phyloP scores from a whole-genome alignment of 2,113 vertebrate genomes.

The Petrocephalus zakoni region DNA sequence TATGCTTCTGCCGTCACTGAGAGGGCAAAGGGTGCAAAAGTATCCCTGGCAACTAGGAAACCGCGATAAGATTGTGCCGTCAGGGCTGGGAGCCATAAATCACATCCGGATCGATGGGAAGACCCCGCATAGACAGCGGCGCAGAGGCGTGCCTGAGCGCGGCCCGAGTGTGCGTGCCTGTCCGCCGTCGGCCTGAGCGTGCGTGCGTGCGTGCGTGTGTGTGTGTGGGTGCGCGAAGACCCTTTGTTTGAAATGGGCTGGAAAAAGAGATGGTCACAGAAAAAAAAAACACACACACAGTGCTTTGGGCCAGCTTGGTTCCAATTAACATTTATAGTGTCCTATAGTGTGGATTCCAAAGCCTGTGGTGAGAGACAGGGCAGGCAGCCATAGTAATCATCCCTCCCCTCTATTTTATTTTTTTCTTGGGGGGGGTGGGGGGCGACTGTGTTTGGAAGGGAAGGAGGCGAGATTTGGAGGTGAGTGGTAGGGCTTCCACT shows the following conservation, averaged over 20 bases:
- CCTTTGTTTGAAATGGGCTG: background rate
- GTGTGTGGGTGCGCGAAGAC: background rate
- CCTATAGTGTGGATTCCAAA: background rate
- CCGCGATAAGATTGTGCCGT: background rate
- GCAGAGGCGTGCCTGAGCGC: background rate
- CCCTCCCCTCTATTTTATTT: background rate
- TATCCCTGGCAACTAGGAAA: background rate
- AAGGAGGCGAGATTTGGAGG: background rate
- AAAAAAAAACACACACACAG: background rate
- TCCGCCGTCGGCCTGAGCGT: too few relatives aligned
- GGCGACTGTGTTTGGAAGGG: background rate
- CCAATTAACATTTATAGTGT: constrained; percentile 20
- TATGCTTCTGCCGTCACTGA: background rate
- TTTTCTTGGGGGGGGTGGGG: background rate
- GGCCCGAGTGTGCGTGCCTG: too few relatives aligned
- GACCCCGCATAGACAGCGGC: background rate
- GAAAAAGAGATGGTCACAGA: background rate
- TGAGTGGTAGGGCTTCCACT: background rate
- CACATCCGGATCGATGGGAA: background rate
- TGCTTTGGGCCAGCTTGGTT: background rate
- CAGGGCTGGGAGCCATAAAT: background rate
- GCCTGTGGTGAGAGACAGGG: background rate
- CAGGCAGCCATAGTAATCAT: constrained; percentile 2
- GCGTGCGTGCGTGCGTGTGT: background rate
- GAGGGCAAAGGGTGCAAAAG: background rate